Conservation (phyloP, 2,113 vertebrate genomes). For the Oryzias javanicus region DNA sequence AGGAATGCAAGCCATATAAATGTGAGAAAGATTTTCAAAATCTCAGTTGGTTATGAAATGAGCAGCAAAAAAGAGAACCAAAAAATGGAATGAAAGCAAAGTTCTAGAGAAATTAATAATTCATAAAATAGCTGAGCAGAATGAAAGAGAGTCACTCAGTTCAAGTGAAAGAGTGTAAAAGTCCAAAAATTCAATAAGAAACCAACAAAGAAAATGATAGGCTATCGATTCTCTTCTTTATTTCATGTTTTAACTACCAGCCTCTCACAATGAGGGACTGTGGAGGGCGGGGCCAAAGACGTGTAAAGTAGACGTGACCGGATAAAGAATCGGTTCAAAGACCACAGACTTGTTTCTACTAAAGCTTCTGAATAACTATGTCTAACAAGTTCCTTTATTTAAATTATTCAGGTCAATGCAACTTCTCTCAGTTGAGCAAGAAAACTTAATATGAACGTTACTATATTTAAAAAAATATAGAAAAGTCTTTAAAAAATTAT, state of each 20-base stretch:
- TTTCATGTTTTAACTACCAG: conserved; percentile 46
- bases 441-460: too few relatives aligned
- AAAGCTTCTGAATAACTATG: too few relatives aligned
- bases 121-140: conserved; percentile 57
- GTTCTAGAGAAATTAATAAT: conserved; percentile 56
- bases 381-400: too few relatives aligned
- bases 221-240: conserved; percentile 47
- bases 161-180: conserved; percentile 30
- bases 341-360: too few relatives aligned
- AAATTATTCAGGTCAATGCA: too few relatives aligned
- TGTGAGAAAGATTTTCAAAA: conserved; percentile 13
- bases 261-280: conserved; percentile 25
- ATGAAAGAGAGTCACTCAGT: conserved; percentile 22
- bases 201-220: conserved; percentile 50
- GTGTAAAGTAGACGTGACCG: too few relatives aligned
- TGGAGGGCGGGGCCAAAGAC: conserved; percentile 7
- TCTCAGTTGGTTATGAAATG: conserved; percentile 30
- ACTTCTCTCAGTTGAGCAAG: too few relatives aligned
- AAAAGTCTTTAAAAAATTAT: too few relatives aligned
- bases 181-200: conserved; percentile 45
- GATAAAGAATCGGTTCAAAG: too few relatives aligned
- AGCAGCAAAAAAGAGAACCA: conserved; percentile 36
- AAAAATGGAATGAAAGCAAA: conserved; percentile 39
- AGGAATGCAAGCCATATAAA: conserved; percentile 20
- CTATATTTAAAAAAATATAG: too few relatives aligned